Conservation (phyloP, 2,888 invertebrate genomes). For the Dynastes hyllus region DNA sequence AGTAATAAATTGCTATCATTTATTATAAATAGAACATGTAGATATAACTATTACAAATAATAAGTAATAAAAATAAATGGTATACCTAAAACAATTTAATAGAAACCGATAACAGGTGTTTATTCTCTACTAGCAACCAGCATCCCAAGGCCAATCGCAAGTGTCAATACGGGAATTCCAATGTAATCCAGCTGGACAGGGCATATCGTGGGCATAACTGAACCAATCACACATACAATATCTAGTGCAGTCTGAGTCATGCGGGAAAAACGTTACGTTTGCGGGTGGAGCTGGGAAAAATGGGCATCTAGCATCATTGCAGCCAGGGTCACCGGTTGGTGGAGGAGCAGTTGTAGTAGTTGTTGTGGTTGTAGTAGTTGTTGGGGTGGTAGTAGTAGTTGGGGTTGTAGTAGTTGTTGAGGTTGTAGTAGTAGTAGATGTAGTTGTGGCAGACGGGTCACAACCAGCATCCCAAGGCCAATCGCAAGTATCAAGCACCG, state of each 20-base stretch:
- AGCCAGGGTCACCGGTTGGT: neutral
- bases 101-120: too few relatives aligned
- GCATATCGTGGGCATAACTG: conserved; percentile 15
- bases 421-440: neutral
- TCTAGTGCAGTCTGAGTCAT: conserved; percentile 17
- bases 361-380: neutral
- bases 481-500: conserved; percentile 48
- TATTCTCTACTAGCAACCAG: conserved; percentile 8
- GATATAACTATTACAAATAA: neutral
- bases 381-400: neutral
- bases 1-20: neutral
- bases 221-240: conserved; percentile 36
- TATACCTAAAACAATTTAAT: neutral
- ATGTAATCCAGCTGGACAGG: conserved; percentile 10
- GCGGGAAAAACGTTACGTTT: conserved; percentile 28
- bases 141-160: conserved; percentile 24
- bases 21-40: neutral
- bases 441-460: neutral
- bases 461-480: conserved; percentile 55
- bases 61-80: neutral
- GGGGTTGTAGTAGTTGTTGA: neutral
- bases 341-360: neutral
- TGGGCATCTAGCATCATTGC: neutral
- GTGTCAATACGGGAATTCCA: neutral
- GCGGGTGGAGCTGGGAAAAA: conserved; percentile 1